Evolutionary conservation across 2,113 vertebrate species (phyloP), one percentile per base, ranked within the genome.

Genomic region (Anoplopoma fimbria): DNA sequence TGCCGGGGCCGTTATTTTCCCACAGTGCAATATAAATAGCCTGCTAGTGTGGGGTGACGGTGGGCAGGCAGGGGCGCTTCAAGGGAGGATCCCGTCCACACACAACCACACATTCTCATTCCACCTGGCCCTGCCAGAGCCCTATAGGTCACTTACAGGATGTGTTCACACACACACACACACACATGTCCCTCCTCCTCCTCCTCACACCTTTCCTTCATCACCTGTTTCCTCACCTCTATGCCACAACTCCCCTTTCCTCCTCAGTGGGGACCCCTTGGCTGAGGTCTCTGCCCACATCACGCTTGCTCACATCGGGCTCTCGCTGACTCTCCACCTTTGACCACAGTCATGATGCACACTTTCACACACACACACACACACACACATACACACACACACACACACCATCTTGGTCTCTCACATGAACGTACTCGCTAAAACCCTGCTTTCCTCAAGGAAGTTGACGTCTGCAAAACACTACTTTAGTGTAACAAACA

Each of bases 1-100:
- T 53, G 86, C 77, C 25, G 15, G 64, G 85, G 83, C 73, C 23
- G 40, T 81, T 83, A 82, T 93, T 95, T 95, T 95, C 95, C 94
- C 95, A 95, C 94, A 94, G 88, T 42, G 75, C 53, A 88, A 77
- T 96, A 96, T 95, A 95, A 95, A 95, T 96, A 95, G 95, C 81
- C 85, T 55, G 76, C 77, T 81, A 85, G 89, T 91, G 91, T 91
- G 89, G 87, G 92, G 90, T 89, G 89, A 92, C 70, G 63, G 90
- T 81, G 85, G 85, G 91, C 88, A 91, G 85, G 81, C 88, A 74
- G 86, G 90, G 90, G 84, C 63, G 63, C 85, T 88, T n/a, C 77
- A 72, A 72, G 85, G 91, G 86, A 91, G 88, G 90, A 93, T 94
- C 94, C 88, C 91, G 84, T 91, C 88, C 85, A 88, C 93, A 91